phyloP scores from a whole-genome alignment of 2,113 vertebrate species.

The Daubentonia madagascariensis region DNA sequence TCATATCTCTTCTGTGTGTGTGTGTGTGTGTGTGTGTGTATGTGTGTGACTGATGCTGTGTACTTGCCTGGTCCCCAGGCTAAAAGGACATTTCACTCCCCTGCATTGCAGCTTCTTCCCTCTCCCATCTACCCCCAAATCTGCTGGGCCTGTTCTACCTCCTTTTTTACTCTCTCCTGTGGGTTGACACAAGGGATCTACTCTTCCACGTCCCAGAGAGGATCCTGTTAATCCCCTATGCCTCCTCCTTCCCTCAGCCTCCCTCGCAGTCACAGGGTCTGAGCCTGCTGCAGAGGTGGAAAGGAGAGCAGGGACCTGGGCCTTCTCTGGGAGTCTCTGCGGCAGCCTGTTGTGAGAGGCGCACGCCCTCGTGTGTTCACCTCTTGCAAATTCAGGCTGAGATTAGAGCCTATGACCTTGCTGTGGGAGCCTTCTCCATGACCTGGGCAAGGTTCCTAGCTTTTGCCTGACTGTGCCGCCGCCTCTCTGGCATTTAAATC shows the following conservation, averaged over 20 bases:
- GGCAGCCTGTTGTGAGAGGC: neutral
- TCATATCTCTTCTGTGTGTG: neutral
- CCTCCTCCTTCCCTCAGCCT: neutral
- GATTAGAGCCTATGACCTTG: neutral
- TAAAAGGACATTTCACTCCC: neutral
- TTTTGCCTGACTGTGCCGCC: neutral
- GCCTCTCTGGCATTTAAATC: neutral
- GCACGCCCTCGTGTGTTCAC: neutral
- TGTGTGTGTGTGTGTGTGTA: neutral
- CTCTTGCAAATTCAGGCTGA: constrained; percentile 22
- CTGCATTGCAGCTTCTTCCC: neutral
- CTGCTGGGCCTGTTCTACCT: neutral
- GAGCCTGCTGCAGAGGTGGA: neutral
- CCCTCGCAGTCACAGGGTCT: neutral
- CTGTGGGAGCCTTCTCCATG: neutral
- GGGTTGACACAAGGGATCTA: neutral
- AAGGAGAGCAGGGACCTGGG: neutral
- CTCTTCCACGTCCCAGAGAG: neutral
- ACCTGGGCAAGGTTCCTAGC: neutral
- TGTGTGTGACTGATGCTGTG: neutral
- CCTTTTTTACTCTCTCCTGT: neutral
- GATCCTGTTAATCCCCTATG: neutral
- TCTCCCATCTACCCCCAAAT: neutral
- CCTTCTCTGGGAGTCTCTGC: neutral
- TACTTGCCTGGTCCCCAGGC: neutral